Percentiles rank a stretch among this genome's conserved stretches.
These are phyloP conservation scores for Spea bombifrons DNA, from an alignment of 2,113 vertebrate species.

Conservation along the genomic window DNA sequence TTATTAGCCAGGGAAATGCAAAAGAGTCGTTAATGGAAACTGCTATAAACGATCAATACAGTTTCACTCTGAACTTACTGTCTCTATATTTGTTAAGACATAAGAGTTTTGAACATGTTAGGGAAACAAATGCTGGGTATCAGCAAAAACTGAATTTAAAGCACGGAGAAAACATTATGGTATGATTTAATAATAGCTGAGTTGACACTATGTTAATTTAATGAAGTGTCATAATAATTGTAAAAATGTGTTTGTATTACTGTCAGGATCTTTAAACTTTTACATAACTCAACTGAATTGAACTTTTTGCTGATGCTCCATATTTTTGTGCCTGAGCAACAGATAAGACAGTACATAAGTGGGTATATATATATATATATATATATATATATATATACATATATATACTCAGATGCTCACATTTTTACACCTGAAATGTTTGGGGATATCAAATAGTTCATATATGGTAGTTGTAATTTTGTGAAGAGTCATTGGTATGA, in stretches of 20 bases:
- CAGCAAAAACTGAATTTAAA: constrained; percentile 36
- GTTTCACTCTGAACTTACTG: constrained; percentile 17
- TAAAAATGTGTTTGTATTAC: constrained; percentile 35
- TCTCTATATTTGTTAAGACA: constrained; percentile 26
- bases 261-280: constrained; percentile 24
- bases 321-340: constrained; percentile 7
- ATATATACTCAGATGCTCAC: too few species aligned
- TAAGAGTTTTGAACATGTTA: not conserved
- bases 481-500: too few species aligned
- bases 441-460: too few species aligned
- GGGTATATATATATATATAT: constrained; percentile 11
- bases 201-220: constrained; percentile 32
- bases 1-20: constrained; percentile 16
- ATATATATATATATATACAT: not conserved
- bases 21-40: constrained; percentile 21
- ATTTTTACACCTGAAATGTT: too few species aligned
- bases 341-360: not conserved
- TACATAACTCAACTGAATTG: constrained; percentile 17
- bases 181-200: constrained; percentile 41
- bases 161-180: constrained; percentile 28
- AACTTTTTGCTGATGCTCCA: constrained; percentile 16
- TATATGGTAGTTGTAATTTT: too few species aligned
- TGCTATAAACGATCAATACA: constrained; percentile 38
- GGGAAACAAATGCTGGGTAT: constrained; percentile 29
- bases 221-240: constrained; percentile 28